Percentiles rank a stretch among this genome's conserved stretches.
These are phyloP conservation scores for Yoshiicerus persimilis DNA, from an alignment of 1,140 invertebrate species.

Conservation along the genomic window DNA sequence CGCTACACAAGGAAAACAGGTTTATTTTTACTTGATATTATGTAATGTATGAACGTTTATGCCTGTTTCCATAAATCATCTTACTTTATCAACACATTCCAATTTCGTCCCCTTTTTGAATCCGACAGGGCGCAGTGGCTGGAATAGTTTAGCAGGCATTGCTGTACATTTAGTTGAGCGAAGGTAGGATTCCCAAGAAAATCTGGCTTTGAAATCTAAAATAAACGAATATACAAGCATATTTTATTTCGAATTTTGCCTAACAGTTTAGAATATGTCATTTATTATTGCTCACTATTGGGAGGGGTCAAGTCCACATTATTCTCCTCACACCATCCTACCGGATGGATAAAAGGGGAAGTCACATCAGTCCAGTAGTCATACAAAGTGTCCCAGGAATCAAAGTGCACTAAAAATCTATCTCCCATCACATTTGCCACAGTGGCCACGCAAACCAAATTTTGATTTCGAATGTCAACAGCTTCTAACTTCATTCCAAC, in stretches of 20 bases:
- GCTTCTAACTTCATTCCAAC: slow-evolving; percentile 94
- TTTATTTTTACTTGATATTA: too few species aligned
- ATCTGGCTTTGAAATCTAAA: slow-evolving; percentile 70
- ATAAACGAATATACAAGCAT: background rate
- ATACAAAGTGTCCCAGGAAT: slow-evolving; percentile 90
- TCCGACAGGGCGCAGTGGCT: slow-evolving; percentile 71
- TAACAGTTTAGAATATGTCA: slow-evolving; percentile 31
- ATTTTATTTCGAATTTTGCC: slow-evolving; percentile 52
- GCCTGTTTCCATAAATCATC: too few species aligned
- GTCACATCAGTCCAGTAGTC: slow-evolving; percentile 90
- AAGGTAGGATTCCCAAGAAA: slow-evolving; percentile 85
- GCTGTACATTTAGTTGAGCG: slow-evolving; percentile 69
- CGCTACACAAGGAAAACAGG: slow-evolving; percentile 53
- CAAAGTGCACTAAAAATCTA: slow-evolving; percentile 87
- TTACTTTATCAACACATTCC: slow-evolving; percentile 79
- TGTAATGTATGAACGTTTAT: too few species aligned
- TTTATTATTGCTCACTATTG: slow-evolving; percentile 65
- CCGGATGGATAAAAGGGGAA: slow-evolving; percentile 89
- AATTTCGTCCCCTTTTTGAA: slow-evolving; percentile 86
- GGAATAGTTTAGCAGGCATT: slow-evolving; percentile 81
- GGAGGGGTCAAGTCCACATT: slow-evolving; percentile 79
- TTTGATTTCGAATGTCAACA: slow-evolving; percentile 85
- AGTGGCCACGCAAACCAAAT: slow-evolving; percentile 63
- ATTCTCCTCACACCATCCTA: slow-evolving; percentile 87
- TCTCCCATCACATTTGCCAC: slow-evolving; percentile 80